Percentiles rank a stretch among this genome's conserved stretches.
These are phyloP conservation scores for Hydraecia micacea DNA, from an alignment of 2,888 invertebrate species.

Conservation along the genomic window DNA sequence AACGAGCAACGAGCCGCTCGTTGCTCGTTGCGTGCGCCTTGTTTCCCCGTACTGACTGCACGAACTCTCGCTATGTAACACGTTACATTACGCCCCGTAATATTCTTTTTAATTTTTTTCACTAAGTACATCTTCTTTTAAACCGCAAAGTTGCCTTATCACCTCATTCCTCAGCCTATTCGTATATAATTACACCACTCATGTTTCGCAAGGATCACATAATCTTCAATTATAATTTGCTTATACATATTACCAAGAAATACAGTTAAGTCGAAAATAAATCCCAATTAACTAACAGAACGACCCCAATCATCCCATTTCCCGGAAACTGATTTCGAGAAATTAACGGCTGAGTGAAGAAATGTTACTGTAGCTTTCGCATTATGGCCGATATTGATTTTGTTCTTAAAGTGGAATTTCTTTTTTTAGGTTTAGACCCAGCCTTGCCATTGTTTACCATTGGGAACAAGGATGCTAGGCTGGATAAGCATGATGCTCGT, in stretches of 20 bases:
- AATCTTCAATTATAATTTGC: not conserved
- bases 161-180: not conserved
- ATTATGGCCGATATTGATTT: slow-evolving; percentile 18
- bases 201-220: not conserved
- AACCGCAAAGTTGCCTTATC: not conserved
- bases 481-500: slow-evolving; percentile 90
- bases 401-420: not conserved
- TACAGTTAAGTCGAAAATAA: not conserved
- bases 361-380: slow-evolving; percentile 13
- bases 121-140: not conserved
- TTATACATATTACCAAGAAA: slow-evolving; percentile 8
- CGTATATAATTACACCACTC: not conserved
- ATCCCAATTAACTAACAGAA: slow-evolving; percentile 9
- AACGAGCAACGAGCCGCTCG: too few species aligned
- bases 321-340: slow-evolving; percentile 18
- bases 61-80: too few species aligned
- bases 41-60: too few species aligned
- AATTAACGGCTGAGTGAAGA: slow-evolving; percentile 20
- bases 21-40: too few species aligned
- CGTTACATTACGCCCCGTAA: too few species aligned
- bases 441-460: slow-evolving; percentile 90
- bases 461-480: slow-evolving; percentile 87
- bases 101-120: not conserved
- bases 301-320: slow-evolving; percentile 17
- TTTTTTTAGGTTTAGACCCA: slow-evolving; percentile 89